Base-by-base conservation (phyloP, 2,113 vertebrate species). In the Athene noctua region DNA sequence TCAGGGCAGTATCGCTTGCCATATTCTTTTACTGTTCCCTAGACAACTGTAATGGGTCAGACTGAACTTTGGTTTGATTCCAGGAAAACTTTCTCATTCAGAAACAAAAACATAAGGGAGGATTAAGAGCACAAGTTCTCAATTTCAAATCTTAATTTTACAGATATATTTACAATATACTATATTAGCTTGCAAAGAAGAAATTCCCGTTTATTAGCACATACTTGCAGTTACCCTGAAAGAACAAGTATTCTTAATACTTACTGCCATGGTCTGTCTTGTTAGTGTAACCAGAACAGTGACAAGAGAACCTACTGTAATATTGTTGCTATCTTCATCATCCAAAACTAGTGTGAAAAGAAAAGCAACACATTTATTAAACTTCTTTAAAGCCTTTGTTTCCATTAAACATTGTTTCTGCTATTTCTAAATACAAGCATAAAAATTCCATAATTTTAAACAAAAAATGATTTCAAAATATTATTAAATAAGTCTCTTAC, bases 291-390 rank as follows among this genome's bases (percentile, higher is more conserved):
- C 99, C 9, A 99, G 98, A 79, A 99, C 99, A 58, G 99, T 99
- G 93, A 99, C 99, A 38, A 99, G 98, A 55, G 99, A 99, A 75
- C 99, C 99, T 61, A 99, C 99, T 83, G 99, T 99, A 96, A 99
- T 99, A 95, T 99, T 99, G 97, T 99, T 99, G 98, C 99, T 99
- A 94, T 99, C 99, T 97, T 99, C 99, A 95, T 99, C 99, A 97
- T 99, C 99, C 95, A 99, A 97, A 75, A 99, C 99, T 99, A 88
- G 93, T 6, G 47, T 9, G 51, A 93, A 85, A 92, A 47, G 42
- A 72, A 96, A 82, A 90, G 36, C 8, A 91, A 94, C 7, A 46
- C 10, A 75, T 82, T 27, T 65, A 65, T 92, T 80, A 94, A 73
- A 78, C 5, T 15, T 86, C 30, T 75, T 63, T 68, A 81, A 55